Conservation (phyloP, 2,888 invertebrate species). For the Busseola fusca region DNA sequence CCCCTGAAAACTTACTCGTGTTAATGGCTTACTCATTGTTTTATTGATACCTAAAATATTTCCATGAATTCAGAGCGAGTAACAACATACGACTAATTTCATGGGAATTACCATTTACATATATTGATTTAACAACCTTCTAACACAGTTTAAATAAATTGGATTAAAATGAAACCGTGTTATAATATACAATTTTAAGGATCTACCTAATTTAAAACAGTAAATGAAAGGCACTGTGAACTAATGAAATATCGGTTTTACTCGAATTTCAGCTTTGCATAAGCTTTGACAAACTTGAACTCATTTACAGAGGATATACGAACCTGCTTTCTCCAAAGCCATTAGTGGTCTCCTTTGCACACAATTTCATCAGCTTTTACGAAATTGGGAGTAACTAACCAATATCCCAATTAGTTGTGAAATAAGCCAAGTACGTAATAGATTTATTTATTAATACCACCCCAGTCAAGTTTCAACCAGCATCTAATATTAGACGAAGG, state of each 20-base stretch:
- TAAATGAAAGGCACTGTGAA: conserved; percentile 12
- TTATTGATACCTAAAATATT: conserved; percentile 50
- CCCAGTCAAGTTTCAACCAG: conserved; percentile 1
- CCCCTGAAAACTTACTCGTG: conserved; percentile 62
- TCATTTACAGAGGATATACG: conserved; percentile 6
- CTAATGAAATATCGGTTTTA: conserved; percentile 19
- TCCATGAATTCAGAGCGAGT: conserved; percentile 39
- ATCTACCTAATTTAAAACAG: conserved; percentile 8
- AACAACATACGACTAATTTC: conserved; percentile 30
- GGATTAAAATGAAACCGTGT: neutral
- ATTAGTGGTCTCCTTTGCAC: conserved; percentile 30
- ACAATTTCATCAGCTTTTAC: conserved; percentile 42
- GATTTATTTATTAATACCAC: conserved; percentile 3
- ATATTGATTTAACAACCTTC: conserved; percentile 18
- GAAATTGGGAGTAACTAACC: conserved; percentile 6
- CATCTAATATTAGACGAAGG: conserved; percentile 24
- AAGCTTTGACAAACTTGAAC: conserved; percentile 46
- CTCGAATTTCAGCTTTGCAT: conserved; percentile 33
- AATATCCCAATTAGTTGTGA: conserved; percentile 28
- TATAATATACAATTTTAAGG: neutral
- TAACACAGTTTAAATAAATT: neutral
- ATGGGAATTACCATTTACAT: conserved; percentile 29
- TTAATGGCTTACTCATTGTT: conserved; percentile 64
- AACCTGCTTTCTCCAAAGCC: conserved; percentile 23
- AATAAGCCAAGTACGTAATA: neutral